Evolutionary conservation across 2,113 vertebrate species (phyloP).

Genomic region (Rhabdornis inornatus): DNA sequence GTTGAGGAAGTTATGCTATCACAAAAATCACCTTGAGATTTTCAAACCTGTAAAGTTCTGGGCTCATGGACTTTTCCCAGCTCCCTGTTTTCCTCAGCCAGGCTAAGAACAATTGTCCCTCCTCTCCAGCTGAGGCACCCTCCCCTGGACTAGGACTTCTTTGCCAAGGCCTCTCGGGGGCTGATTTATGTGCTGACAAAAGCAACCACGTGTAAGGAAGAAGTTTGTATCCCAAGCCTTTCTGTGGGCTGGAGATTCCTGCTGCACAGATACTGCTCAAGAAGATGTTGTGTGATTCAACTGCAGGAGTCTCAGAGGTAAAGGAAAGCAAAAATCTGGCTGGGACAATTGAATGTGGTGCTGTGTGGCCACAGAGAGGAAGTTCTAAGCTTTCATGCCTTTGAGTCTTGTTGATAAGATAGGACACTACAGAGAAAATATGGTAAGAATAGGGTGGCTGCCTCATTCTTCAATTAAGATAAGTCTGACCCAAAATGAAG

Average conservation of each 20-base stretch:
- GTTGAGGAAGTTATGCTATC: background rate
- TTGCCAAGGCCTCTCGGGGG: background rate
- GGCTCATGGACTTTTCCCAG: background rate
- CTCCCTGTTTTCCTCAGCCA: background rate
- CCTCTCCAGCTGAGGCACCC: accelerated
- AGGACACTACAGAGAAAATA: background rate
- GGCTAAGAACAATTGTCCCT: background rate
- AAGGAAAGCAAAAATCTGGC: background rate
- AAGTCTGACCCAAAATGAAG: background rate
- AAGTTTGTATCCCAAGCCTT: slow-evolving; percentile 1
- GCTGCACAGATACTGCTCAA: background rate
- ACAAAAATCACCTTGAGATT: background rate
- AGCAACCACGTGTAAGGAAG: slow-evolving; percentile 18
- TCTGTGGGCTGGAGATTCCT: background rate
- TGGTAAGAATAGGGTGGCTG: background rate
- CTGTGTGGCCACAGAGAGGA: background rate
- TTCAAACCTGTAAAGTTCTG: background rate
- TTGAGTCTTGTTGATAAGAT: background rate
- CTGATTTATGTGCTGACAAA: slow-evolving; percentile 42
- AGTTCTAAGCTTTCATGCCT: background rate
- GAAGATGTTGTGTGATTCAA: background rate
- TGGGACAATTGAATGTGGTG: background rate
- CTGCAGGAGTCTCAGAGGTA: background rate
- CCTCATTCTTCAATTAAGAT: background rate
- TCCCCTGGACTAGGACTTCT: background rate